These are phyloP conservation scores for Lepisosteus osseus DNA, from an alignment of 2,113 vertebrate species.

Conservation along the genomic window DNA sequence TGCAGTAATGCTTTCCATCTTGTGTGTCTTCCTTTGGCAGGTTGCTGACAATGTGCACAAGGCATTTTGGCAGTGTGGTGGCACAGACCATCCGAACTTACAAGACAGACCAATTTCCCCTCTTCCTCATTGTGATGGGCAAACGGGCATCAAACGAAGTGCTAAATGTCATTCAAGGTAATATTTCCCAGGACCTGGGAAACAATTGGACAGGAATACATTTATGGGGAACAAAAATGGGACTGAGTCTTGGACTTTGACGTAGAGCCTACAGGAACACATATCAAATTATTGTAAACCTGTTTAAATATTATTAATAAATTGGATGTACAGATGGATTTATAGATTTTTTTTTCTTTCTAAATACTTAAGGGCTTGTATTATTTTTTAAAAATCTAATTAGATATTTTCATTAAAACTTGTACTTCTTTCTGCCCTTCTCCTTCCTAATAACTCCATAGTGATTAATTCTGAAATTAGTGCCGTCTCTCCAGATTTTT, in stretches of 20 bases:
- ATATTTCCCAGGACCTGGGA: not conserved
- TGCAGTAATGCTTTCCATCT: constrained; percentile 16
- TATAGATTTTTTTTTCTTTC: not conserved
- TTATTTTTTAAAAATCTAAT: constrained; percentile 22
- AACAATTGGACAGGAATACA: no score
- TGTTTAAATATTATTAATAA: no score
- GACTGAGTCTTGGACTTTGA: no score
- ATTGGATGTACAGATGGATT: no score
- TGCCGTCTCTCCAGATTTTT: no score
- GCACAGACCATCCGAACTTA: constrained; percentile 95
- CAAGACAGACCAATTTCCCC: constrained; percentile 97
- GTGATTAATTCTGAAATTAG: constrained; percentile 47
- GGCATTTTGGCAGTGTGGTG: constrained; percentile 94
- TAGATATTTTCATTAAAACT: constrained; percentile 38
- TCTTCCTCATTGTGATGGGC: constrained; percentile 97
- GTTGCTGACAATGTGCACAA: constrained; percentile 94
- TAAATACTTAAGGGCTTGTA: not conserved
- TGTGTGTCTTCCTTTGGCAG: constrained; percentile 51
- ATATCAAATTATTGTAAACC: no score
- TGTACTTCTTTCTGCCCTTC: constrained; percentile 18
- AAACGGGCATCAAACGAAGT: constrained; percentile 98
- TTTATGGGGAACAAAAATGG: no score
- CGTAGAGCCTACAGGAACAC: no score
- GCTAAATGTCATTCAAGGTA: constrained; percentile 98
- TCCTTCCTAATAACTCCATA: constrained; percentile 39